A percentile compares a stretch with the other conserved stretches of the same genome.
These are phyloP conservation scores for Lycocorax pyrrhopterus DNA, from an alignment of 2,113 vertebrate genomes.

Conservation along the genomic window DNA sequence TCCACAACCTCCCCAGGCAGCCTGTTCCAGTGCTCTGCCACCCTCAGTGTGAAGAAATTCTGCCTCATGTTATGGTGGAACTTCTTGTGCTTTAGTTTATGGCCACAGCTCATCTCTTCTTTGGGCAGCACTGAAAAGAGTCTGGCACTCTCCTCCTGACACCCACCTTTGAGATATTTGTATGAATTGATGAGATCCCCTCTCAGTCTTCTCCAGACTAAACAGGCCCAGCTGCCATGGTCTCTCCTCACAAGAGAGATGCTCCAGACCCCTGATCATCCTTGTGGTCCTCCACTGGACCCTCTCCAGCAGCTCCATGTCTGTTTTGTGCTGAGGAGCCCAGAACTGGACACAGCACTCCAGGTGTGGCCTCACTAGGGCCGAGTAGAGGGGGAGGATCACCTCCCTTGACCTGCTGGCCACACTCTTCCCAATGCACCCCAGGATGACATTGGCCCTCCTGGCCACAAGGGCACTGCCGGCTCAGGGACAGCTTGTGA, in stretches of 20 bases:
- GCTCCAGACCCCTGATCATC: not conserved
- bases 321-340: not conserved
- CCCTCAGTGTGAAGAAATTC: not conserved
- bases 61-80: not conserved
- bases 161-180: not conserved
- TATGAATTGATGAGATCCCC: not conserved
- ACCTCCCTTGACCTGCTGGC: no score
- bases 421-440: no score
- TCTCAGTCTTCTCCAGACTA: not conserved
- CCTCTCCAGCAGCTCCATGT: not conserved
- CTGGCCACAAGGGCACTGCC: not conserved
- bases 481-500: not conserved
- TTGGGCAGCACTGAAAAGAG: not conserved
- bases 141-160: no score
- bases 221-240: not conserved
- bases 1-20: not conserved
- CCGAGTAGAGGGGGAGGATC: no score
- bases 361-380: no score
- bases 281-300: not conserved
- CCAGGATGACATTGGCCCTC: not conserved
- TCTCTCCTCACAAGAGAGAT: not conserved
- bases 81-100: not conserved
- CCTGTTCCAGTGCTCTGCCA: not conserved
- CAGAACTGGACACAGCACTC: not conserved
- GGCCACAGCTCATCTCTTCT: rapidly evolving